Evolutionary conservation across 2,888 invertebrate species (phyloP).

Genomic region (Agonopterix arenella): DNA sequence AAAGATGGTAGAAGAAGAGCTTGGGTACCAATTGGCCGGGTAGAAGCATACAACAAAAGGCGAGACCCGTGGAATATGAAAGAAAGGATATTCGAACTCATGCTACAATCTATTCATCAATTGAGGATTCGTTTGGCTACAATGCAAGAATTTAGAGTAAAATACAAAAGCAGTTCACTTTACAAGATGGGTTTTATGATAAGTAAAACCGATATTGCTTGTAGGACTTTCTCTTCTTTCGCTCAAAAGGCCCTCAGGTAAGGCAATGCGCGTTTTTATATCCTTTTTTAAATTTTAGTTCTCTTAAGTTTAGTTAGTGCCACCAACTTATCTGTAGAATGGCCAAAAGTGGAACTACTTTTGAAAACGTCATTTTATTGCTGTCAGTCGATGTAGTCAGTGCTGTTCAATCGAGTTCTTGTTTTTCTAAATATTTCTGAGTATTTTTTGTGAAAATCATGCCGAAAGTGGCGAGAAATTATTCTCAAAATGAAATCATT

Average conservation of each 20-base stretch:
- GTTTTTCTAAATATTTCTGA: no score
- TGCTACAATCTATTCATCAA: conserved; percentile 47
- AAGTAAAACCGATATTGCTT: conserved; percentile 35
- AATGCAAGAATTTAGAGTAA: conserved; percentile 34
- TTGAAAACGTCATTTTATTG: no score
- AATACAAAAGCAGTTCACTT: conserved; percentile 20
- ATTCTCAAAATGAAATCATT: no score
- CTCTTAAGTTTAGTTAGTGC: no score
- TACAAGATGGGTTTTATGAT: conserved; percentile 53
- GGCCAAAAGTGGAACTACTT: no score
- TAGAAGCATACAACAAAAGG: fast-evolving
- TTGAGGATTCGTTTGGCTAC: conserved; percentile 38
- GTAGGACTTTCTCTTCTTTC: conserved; percentile 27
- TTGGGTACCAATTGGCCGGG: conserved; percentile 19
- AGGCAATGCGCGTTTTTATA: no score
- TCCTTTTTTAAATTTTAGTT: no score
- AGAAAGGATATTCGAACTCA: conserved; percentile 35
- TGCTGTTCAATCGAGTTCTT: no score
- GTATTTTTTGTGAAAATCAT: no score
- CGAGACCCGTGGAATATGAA: conserved; percentile 23
- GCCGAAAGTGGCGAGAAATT: no score
- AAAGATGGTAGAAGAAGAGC: conserved; percentile 15
- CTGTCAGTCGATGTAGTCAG: no score
- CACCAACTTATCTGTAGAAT: no score
- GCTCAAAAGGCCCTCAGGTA: conserved; percentile 11